A percentile compares a stretch with the other conserved stretches of the same genome.
phyloP scores from a whole-genome alignment of 2,797 vertebrate genomes.

The Mus caroli region DNA sequence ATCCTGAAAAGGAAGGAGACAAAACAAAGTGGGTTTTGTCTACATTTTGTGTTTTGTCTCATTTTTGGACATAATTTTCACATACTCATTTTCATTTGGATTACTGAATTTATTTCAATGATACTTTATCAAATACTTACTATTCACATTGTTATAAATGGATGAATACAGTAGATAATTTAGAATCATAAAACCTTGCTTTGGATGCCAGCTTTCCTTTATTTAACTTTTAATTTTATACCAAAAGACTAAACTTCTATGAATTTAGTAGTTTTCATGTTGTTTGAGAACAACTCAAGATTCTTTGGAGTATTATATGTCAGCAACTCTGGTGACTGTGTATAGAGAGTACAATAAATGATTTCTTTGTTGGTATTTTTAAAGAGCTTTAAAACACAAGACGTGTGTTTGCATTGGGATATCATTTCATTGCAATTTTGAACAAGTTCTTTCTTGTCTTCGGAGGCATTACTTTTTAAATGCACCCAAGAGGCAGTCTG shows the following conservation, averaged over 20 bases:
- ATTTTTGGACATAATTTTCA: constrained; percentile 37
- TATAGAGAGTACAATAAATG: constrained; percentile 20
- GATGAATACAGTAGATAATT: neutral
- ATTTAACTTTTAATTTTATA: neutral
- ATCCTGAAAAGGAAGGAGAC: neutral
- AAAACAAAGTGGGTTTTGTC: constrained; percentile 24
- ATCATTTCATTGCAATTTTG: constrained; percentile 70
- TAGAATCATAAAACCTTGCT: neutral
- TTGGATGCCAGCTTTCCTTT: neutral
- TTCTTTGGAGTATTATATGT: constrained; percentile 16
- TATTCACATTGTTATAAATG: neutral
- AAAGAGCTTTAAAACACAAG: constrained; percentile 16
- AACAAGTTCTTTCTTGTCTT: constrained; percentile 62
- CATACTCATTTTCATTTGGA: constrained; percentile 15
- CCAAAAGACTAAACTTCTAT: neutral
- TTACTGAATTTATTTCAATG: constrained; percentile 44
- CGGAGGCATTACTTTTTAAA: constrained; percentile 64
- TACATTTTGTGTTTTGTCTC: constrained; percentile 25
- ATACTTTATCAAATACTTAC: constrained; percentile 41
- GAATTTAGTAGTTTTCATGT: neutral
- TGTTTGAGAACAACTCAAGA: neutral
- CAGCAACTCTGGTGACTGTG: neutral
- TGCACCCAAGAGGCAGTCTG: constrained; percentile 32
- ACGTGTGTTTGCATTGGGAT: constrained; percentile 12
- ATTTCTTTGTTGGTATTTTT: neutral